phyloP scores from a whole-genome alignment of 2,888 invertebrate species.

The Euphydryas editha region DNA sequence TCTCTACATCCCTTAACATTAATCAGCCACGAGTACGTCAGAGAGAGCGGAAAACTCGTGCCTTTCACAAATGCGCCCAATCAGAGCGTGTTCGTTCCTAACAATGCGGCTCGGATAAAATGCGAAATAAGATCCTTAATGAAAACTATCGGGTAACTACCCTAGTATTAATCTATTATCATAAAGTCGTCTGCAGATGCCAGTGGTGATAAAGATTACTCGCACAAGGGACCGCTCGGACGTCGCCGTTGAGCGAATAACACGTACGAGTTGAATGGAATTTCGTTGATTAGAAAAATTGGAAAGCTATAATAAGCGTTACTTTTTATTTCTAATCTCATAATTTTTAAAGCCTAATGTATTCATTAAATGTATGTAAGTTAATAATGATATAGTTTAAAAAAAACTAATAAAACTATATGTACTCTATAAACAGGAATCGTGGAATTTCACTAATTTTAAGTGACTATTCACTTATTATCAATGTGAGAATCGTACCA shows the following conservation, averaged over 20 bases:
- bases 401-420: too few species aligned
- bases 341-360: not conserved
- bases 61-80: constrained; percentile 52
- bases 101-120: constrained; percentile 46
- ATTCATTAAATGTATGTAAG: too few species aligned
- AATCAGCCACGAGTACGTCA: constrained; percentile 46
- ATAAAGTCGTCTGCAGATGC: constrained; percentile 51
- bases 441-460: too few species aligned
- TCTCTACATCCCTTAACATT: constrained; percentile 47
- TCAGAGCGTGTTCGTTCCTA: constrained; percentile 49
- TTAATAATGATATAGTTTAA: too few species aligned
- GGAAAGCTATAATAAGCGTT: not conserved
- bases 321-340: not conserved
- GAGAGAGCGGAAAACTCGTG: constrained; percentile 48
- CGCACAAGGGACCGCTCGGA: constrained; percentile 15
- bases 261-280: constrained; percentile 17
- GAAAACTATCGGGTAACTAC: constrained; percentile 51
- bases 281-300: constrained; percentile 10
- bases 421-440: too few species aligned
- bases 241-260: constrained; percentile 15
- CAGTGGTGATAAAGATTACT: constrained; percentile 42
- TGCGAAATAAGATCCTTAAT: constrained; percentile 51
- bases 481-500: too few species aligned
- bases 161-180: constrained; percentile 51
- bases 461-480: too few species aligned